A percentile compares a stretch with the other conserved stretches of the same genome.
Conservation (phyloP, 2,888 invertebrate genomes). For the Orchesellides sinensis region DNA sequence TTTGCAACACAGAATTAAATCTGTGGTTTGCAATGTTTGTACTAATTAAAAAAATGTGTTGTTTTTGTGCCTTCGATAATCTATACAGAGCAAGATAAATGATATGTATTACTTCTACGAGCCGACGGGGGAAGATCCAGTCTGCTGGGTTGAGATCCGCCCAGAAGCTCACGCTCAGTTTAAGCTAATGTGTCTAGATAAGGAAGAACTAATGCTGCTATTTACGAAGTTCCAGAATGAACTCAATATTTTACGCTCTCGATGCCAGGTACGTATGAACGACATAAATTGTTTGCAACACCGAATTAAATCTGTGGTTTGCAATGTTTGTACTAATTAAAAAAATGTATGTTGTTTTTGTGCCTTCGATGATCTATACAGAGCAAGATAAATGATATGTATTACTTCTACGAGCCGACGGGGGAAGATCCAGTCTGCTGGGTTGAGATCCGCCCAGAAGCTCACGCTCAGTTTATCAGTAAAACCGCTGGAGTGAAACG, state of each 20-base stretch:
- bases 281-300: not conserved
- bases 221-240: slow-evolving; percentile 59
- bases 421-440: slow-evolving; percentile 62
- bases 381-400: slow-evolving; percentile 40
- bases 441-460: slow-evolving; percentile 53
- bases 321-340: not conserved
- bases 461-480: slow-evolving; percentile 29
- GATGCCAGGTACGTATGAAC: slow-evolving; percentile 41
- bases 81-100: slow-evolving; percentile 28
- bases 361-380: not conserved
- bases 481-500: not conserved
- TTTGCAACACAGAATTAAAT: not conserved
- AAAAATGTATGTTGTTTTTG: not conserved
- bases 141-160: slow-evolving; percentile 63
- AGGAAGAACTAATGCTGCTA: slow-evolving; percentile 56
- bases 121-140: slow-evolving; percentile 47
- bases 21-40: too few species aligned
- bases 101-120: slow-evolving; percentile 51
- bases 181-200: slow-evolving; percentile 62
- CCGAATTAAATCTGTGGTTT: not conserved
- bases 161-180: slow-evolving; percentile 33
- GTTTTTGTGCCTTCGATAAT: not conserved
- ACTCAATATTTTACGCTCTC: slow-evolving; percentile 42
- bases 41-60: not conserved
- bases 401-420: slow-evolving; percentile 41